Percentiles rank a stretch among this genome's conserved stretches.
These are phyloP conservation scores for Palloptera scutellata DNA, from an alignment of 2,888 invertebrate genomes.

Conservation along the genomic window DNA sequence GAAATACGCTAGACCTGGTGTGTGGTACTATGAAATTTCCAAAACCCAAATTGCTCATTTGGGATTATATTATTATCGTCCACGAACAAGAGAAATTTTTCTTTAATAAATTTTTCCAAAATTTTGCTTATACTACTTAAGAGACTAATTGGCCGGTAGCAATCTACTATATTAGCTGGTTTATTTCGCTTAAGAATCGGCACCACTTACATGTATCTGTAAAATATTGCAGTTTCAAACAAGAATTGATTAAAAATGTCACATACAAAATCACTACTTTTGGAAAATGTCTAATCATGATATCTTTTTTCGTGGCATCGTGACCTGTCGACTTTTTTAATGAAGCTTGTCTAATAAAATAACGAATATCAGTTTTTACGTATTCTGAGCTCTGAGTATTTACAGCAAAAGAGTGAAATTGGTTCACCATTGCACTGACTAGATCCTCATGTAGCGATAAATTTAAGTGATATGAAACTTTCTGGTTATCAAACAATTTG, in stretches of 20 bases:
- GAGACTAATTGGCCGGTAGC: constrained; percentile 22
- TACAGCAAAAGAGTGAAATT: neutral
- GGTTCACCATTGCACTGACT: neutral
- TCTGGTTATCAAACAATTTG: constrained; percentile 14
- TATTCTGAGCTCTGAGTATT: constrained; percentile 12
- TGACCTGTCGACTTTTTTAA: constrained; percentile 17
- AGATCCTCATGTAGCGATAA: neutral
- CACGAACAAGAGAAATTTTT: constrained; percentile 3
- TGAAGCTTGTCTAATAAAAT: constrained; percentile 6
- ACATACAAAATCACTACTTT: constrained; percentile 11
- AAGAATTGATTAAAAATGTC: constrained; percentile 23
- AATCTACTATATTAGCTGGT: constrained; percentile 6
- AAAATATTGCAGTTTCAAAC: constrained; percentile 21
- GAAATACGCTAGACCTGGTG: constrained; percentile 17
- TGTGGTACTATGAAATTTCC: constrained; percentile 17
- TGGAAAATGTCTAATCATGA: constrained; percentile 21
- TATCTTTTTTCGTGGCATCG: constrained; percentile 17
- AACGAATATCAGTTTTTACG: neutral
- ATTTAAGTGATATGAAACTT: constrained; percentile 4
- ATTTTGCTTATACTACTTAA: constrained; percentile 13
- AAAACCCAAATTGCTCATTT: constrained; percentile 21
- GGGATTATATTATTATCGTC: constrained; percentile 1
- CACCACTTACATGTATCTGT: constrained; percentile 19
- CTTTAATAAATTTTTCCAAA: constrained; percentile 15
- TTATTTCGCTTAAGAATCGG: constrained; percentile 19